Evolutionary conservation across 2,888 invertebrate species (phyloP).

Genomic region (Yponomeuta cagnagella): DNA sequence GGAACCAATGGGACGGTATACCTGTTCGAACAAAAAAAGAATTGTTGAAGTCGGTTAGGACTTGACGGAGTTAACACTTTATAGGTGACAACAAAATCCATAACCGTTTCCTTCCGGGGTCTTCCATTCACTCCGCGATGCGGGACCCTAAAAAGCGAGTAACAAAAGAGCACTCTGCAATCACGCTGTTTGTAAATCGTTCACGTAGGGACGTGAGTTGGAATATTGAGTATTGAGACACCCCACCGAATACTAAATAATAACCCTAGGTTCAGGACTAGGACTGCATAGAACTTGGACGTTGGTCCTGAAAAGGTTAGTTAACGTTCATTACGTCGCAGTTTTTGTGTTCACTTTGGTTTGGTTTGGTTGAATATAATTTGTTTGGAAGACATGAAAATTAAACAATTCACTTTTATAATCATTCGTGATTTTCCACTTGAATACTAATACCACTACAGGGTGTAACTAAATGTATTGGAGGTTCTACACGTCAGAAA

Average conservation of each 20-base stretch:
- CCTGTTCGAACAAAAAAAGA: too few relatives aligned
- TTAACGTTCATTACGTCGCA: neutral
- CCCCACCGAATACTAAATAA: constrained; percentile 40
- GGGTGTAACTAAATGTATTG: too few relatives aligned
- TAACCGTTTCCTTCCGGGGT: neutral
- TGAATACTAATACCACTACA: too few relatives aligned
- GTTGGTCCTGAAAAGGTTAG: neutral
- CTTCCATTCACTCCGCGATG: neutral
- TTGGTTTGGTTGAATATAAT: too few relatives aligned
- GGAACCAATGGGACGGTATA: too few relatives aligned
- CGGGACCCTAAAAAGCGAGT: neutral
- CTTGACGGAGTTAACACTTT: too few relatives aligned
- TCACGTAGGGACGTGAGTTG: constrained; percentile 23
- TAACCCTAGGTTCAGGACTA: constrained; percentile 20
- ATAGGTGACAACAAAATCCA: neutral
- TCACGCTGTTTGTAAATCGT: constrained; percentile 25
- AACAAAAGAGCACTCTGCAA: constrained; percentile 19
- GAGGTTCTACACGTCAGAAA: too few relatives aligned
- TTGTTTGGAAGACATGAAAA: too few relatives aligned
- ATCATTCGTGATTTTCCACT: too few relatives aligned
- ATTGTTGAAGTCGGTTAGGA: too few relatives aligned
- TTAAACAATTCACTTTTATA: too few relatives aligned
- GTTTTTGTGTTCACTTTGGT: neutral
- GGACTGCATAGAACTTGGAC: neutral
- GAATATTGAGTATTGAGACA: constrained; percentile 22